Conservation (phyloP, 2,888 invertebrate species). For the Dermolepida albohirtum region DNA sequence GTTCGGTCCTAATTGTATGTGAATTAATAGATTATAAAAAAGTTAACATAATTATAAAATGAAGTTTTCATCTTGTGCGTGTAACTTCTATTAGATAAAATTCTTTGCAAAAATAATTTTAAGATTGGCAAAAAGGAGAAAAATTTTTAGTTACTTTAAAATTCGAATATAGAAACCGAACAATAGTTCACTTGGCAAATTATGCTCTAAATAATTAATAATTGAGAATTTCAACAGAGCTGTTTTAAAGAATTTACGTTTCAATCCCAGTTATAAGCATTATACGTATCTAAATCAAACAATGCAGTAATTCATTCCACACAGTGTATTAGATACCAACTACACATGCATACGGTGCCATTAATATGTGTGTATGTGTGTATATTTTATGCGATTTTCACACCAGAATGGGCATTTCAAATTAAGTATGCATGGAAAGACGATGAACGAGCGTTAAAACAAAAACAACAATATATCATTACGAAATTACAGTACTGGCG, state of each 20-base stretch:
- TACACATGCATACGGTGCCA: too few species aligned
- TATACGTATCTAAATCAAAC: constrained; percentile 21
- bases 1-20: too few species aligned
- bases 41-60: too few species aligned
- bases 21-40: too few species aligned
- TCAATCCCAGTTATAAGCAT: too few species aligned
- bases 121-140: too few species aligned
- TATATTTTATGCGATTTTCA: constrained; percentile 25
- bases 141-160: too few species aligned
- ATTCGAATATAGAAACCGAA: neutral
- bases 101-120: too few species aligned
- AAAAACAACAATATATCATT: constrained; percentile 33
- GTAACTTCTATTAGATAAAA: too few species aligned
- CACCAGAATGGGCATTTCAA: constrained; percentile 16
- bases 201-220: constrained; percentile 17
- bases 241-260: constrained; percentile 9
- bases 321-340: too few species aligned
- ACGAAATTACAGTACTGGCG: constrained; percentile 25
- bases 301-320: constrained; percentile 11
- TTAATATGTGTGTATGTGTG: neutral
- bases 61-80: too few species aligned
- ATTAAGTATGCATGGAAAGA: neutral
- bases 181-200: constrained; percentile 19
- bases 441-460: constrained; percentile 10
- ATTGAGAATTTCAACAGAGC: constrained; percentile 23